Evolutionary conservation across 2,797 vertebrate genomes (phyloP), one percentile per base, ranked within the genome.

Genomic region (Rhinophrynus dorsalis): DNA sequence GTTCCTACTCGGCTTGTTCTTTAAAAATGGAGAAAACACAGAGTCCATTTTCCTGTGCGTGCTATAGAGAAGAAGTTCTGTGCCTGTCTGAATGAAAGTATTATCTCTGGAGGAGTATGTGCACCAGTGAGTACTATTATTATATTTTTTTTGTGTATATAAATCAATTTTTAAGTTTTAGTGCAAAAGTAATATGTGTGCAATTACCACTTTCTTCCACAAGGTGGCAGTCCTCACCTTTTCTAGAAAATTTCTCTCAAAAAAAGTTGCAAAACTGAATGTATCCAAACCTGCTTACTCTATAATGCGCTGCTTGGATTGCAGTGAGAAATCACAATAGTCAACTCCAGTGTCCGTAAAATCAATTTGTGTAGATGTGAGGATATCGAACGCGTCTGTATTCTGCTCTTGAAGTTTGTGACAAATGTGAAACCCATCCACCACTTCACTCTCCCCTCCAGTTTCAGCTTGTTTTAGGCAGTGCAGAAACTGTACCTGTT

Each of bases 301-400:
- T 56, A 98, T 96, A 81, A 97, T 94, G 76, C 75, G 80, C 55
- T 98, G 92, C 84, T 96, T 98, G 74, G 94, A 90, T 62, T 97
- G 94, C 77, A 99, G 88, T 29, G 87, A 88, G 85, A 97, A 99
- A 81, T 97, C 92, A 6, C 95, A 98, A 83, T 94, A 97, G 85
- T 99, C 96, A 0, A 81, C 78, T 29, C 96, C 96, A 1, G 80
- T 88, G 89, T 99, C 96, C 2, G 86, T 90, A 75, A 93, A 98
- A 83, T 96, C 90, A n/a, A 96, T 88, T 1, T 73, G 78, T 10
- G 92, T 88, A 0, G 92, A 92, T 62, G 88, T 84, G 63, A 99
- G 90, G 17, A 85, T 90, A 63, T 78, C 73, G 79, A 92, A 96
- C 0, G 96, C 95, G 61, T 89, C 82, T 0, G 92, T 94, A 75